Evolutionary conservation across 2,888 invertebrate species (phyloP), one percentile per base, ranked within the genome.

Genomic region (Vandiemenella viatica): DNA sequence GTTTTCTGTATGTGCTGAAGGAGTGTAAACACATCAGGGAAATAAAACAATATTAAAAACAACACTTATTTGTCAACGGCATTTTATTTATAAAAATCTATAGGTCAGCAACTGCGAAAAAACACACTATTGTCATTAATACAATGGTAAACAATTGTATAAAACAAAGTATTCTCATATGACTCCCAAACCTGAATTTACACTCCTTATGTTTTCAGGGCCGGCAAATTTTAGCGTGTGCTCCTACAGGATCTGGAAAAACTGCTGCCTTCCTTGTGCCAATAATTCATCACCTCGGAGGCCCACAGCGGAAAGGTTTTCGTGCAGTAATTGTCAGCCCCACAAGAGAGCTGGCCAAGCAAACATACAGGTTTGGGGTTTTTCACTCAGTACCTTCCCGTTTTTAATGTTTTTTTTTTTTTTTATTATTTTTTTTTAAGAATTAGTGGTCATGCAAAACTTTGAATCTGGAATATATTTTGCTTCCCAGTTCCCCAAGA

Each of bases 171-270:
- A n/a, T n/a, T n/a, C n/a, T n/a, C n/a, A n/a, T n/a, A n/a, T n/a
- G n/a, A n/a, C n/a, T n/a, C n/a, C n/a, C n/a, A n/a, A n/a, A 8
- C 10, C 6, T 23, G 26, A 8, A 23, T 23, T 8, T 10, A 8
- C 26, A 23, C 26, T 23, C 10, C n/a, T 32, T 4, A 13, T 32
- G 10, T 49, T 43, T 51, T 50, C 45, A 84, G 77, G 77, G 78
- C 38, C 75, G 89, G 45, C 86, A 93, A 63, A 67, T 96, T 23
- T 74, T 97, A 59, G 93, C 91, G 0, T 92, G 91, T 65, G 97
- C 97, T 0, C 96, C 96, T 0, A 98, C 97, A 0, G 97, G 97
- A 1, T 95, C 93, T 1, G 97, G 97, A 7, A 97, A 97, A 70
- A 98, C 97, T 0, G 83, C 90, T 1, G 92, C 96, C 0, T 97